Evolutionary conservation across 1,140 invertebrate species (phyloP).

Genomic region (Ostrea denselamellosa): DNA sequence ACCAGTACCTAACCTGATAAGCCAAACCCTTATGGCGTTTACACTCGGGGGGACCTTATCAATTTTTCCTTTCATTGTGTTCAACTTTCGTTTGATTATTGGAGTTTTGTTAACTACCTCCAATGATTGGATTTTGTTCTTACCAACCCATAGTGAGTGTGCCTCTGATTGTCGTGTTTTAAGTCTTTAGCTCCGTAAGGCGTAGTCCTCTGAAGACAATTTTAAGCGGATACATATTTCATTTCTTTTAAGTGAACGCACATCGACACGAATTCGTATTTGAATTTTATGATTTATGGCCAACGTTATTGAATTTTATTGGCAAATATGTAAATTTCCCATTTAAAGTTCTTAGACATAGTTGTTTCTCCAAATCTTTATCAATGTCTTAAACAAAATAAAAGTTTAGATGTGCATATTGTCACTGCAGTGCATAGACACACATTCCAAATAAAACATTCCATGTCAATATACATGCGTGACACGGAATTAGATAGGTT

Average conservation of each 20-base stretch:
- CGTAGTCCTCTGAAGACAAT: background rate
- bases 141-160: conserved; percentile 6
- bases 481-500: conserved; percentile 1
- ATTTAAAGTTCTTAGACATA: conserved; percentile 20
- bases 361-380: conserved; percentile 27
- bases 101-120: conserved; percentile 35
- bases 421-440: background rate
- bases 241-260: conserved; percentile 36
- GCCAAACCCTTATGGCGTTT: conserved; percentile 1
- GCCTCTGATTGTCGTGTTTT: background rate
- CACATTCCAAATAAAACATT: background rate
- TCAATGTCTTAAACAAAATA: background rate
- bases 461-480: background rate
- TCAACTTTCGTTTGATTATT: conserved; percentile 30
- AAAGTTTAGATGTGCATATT: conserved; percentile 5
- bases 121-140: conserved; percentile 33
- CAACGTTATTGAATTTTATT: conserved; percentile 41
- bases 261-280: conserved; percentile 26
- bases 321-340: conserved; percentile 46
- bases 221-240: conserved; percentile 36
- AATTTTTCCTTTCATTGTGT: conserved; percentile 36
- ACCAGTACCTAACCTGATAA: conserved; percentile 28
- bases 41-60: conserved; percentile 33
- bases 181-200: background rate
- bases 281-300: conserved; percentile 44